Percentiles rank a stretch among this genome's conserved stretches.
Conservation (phyloP, 2,888 invertebrate species). For the Drosophila lacicola region DNA sequence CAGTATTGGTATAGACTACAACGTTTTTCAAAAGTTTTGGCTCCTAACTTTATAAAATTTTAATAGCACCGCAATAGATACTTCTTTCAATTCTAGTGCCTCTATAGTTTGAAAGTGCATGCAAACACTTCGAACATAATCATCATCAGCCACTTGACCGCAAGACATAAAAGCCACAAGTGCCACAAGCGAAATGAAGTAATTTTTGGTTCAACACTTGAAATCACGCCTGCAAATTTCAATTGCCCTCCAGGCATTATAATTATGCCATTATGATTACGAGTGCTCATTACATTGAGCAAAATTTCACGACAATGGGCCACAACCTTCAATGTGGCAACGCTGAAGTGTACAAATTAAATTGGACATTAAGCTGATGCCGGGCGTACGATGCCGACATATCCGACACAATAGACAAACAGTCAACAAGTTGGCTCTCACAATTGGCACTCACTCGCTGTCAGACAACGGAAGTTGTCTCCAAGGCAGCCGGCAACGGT, state of each 20-base stretch:
- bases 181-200: constrained; percentile 48
- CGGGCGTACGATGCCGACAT: constrained; percentile 39
- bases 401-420: constrained; percentile 34
- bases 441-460: constrained; percentile 50
- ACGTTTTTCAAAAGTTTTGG: neutral
- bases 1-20: neutral
- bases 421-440: constrained; percentile 40
- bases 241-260: constrained; percentile 53
- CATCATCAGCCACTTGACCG: constrained; percentile 59
- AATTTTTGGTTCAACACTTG: constrained; percentile 42
- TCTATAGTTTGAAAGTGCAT: constrained; percentile 35
- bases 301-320: constrained; percentile 37
- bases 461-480: constrained; percentile 64
- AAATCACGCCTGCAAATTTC: constrained; percentile 39
- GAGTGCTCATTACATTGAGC: constrained; percentile 38
- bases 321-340: constrained; percentile 41
- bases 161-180: constrained; percentile 35
- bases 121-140: constrained; percentile 34
- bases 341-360: constrained; percentile 62
- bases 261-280: constrained; percentile 65
- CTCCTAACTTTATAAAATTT: constrained; percentile 2
- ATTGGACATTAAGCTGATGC: constrained; percentile 66
- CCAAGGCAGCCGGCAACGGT: constrained; percentile 33
- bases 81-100: constrained; percentile 1
- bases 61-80: constrained; percentile 22